phyloP scores from a whole-genome alignment of 2,888 invertebrate genomes.

The Nesidiocoris tenuis region DNA sequence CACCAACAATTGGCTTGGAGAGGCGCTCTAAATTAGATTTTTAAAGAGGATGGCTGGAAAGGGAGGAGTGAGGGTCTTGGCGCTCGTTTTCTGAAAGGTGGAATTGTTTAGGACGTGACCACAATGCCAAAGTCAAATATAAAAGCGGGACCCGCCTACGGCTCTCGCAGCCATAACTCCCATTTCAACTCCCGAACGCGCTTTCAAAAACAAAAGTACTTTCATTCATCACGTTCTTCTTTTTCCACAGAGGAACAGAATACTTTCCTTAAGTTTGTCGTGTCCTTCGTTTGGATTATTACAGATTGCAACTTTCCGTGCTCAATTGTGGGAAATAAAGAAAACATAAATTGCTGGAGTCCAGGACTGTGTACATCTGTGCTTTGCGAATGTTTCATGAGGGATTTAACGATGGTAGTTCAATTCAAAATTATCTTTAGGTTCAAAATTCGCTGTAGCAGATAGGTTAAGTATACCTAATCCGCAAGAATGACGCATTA shows the following conservation, averaged over 20 bases:
- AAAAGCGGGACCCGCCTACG: background rate
- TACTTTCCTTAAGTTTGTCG: background rate
- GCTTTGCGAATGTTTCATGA: too few species aligned
- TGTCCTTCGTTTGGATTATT: background rate
- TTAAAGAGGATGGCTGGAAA: background rate
- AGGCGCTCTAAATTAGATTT: background rate
- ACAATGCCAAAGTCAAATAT: slow-evolving; percentile 8
- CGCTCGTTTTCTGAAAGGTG: slow-evolving; percentile 21
- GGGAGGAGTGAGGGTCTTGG: background rate
- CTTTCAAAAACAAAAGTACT: background rate
- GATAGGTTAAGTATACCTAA: too few species aligned
- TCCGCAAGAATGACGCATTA: too few species aligned
- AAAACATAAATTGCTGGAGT: too few species aligned
- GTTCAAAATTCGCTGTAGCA: too few species aligned
- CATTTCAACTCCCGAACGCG: background rate
- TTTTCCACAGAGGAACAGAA: background rate
- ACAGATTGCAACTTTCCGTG: too few species aligned
- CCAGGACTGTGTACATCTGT: too few species aligned
- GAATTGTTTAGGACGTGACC: slow-evolving; percentile 27
- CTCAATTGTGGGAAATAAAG: too few species aligned
- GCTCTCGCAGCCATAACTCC: background rate
- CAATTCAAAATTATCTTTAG: too few species aligned
- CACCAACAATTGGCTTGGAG: background rate
- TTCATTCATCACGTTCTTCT: background rate
- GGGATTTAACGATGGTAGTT: too few species aligned